These are phyloP conservation scores for Syrrhaptes paradoxus DNA, from an alignment of 2,113 vertebrate species.

Conservation along the genomic window DNA sequence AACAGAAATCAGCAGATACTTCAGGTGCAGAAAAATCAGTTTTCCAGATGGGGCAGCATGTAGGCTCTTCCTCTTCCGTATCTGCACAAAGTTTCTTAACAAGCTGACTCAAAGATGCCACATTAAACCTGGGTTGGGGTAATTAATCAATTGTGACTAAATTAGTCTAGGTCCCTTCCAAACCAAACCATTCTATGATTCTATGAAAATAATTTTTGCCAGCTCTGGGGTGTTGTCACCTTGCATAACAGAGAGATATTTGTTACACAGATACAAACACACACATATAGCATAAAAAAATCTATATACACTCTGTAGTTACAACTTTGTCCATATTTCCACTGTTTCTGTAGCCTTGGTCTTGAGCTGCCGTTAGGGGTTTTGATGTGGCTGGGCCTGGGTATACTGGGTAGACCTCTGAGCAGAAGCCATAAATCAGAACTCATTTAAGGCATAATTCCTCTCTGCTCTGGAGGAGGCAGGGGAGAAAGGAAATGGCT, in stretches of 20 bases:
- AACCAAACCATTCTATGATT: no score
- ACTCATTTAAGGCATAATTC: not conserved
- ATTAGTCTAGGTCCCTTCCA: not conserved
- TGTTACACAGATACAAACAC: not conserved
- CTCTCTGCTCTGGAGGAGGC: not conserved
- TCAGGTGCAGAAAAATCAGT: fast-evolving
- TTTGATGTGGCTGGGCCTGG: not conserved
- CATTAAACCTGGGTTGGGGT: not conserved
- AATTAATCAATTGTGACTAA: not conserved
- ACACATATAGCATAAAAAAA: fast-evolving
- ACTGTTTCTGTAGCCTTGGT: not conserved
- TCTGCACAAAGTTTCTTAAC: not conserved
- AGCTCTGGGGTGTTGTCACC: not conserved
- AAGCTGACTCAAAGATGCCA: not conserved
- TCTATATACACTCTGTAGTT: not conserved
- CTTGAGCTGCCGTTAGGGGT: not conserved
- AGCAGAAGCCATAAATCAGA: not conserved
- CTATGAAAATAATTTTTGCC: not conserved
- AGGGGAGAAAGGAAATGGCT: not conserved
- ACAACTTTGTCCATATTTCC: not conserved
- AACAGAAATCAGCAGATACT: not conserved
- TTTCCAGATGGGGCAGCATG: not conserved
- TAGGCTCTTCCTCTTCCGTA: fast-evolving
- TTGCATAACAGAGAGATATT: not conserved
- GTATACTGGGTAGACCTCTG: not conserved